A percentile compares a stretch with the other conserved stretches of the same genome.
Evolutionary conservation across 2,888 invertebrate species (phyloP).

Genomic region (Lymantria dispar): DNA sequence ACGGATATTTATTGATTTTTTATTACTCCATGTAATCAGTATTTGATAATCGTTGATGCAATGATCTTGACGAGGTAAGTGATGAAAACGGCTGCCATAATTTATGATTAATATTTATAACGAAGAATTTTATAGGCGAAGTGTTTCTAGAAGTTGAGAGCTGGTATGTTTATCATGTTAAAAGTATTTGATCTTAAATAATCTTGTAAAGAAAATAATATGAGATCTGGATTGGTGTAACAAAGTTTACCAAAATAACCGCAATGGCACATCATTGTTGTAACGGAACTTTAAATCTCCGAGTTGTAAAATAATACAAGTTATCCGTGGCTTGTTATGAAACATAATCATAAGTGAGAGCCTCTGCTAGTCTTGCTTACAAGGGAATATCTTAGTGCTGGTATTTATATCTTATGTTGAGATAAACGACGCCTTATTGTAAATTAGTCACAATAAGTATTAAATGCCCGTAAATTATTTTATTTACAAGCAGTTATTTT

Average conservation of each 20-base stretch:
- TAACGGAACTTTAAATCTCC: conserved; percentile 32
- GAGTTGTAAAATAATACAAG: conserved; percentile 32
- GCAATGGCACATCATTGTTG: conserved; percentile 21
- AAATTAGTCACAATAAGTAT: conserved; percentile 55
- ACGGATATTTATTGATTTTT: conserved; percentile 51
- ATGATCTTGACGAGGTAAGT: conserved; percentile 20
- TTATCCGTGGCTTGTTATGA: conserved; percentile 37
- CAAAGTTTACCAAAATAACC: conserved; percentile 24
- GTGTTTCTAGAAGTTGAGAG: background rate
- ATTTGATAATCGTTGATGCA: conserved; percentile 37
- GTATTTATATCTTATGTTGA: conserved; percentile 38
- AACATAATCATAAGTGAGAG: conserved; percentile 52
- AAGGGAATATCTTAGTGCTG: conserved; percentile 43
- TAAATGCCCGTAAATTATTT: conserved; percentile 42
- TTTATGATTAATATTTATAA: conserved; percentile 3
- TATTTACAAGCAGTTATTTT: conserved; percentile 34
- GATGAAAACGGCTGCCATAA: conserved; percentile 18
- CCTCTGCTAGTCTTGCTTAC: conserved; percentile 42
- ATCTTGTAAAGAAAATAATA: no score
- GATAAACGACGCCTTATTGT: conserved; percentile 53
- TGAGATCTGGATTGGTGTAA: conserved; percentile 12
- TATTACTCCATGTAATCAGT: conserved; percentile 50
- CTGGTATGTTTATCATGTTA: background rate
- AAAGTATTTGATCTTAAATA: background rate
- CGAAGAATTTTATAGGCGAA: background rate